Percentiles rank a stretch among this genome's conserved stretches.
Conservation (phyloP, 1,140 invertebrate genomes). For the Diachasma alloeum region DNA sequence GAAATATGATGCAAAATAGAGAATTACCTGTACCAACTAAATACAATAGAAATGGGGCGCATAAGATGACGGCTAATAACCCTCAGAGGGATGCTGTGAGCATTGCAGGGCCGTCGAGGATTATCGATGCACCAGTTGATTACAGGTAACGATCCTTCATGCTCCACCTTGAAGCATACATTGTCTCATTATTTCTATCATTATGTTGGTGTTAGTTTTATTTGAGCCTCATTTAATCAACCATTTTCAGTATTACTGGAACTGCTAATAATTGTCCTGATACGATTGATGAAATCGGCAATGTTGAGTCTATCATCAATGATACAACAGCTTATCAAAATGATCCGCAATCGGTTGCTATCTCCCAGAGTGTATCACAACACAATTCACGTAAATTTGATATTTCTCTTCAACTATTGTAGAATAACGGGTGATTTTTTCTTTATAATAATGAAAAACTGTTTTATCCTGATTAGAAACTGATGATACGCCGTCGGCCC, state of each 20-base stretch:
- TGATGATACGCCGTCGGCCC: conserved; percentile 72
- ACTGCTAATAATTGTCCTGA: conserved; percentile 32
- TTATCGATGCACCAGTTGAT: conserved; percentile 51
- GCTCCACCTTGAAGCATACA: too few species aligned
- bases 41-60: conserved; percentile 40
- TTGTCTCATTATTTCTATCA: too few species aligned
- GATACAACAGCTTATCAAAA: neutral
- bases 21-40: conserved; percentile 43
- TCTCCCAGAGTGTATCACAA: conserved; percentile 34
- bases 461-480: conserved; percentile 36
- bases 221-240: neutral
- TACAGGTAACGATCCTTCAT: conserved; percentile 37
- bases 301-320: conserved; percentile 19
- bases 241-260: conserved; percentile 37
- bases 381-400: neutral
- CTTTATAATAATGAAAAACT: too few species aligned
- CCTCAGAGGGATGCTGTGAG: conserved; percentile 43
- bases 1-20: conserved; percentile 41
- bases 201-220: too few species aligned
- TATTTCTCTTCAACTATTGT: neutral
- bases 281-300: conserved; percentile 21
- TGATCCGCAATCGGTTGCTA: conserved; percentile 32
- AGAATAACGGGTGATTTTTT: neutral
- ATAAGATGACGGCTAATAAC: conserved; percentile 39
- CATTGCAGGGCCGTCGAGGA: conserved; percentile 58